Evolutionary conservation across 2,113 vertebrate species (phyloP), one percentile per base, ranked within the genome.

Genomic region (Azemiops feae): DNA sequence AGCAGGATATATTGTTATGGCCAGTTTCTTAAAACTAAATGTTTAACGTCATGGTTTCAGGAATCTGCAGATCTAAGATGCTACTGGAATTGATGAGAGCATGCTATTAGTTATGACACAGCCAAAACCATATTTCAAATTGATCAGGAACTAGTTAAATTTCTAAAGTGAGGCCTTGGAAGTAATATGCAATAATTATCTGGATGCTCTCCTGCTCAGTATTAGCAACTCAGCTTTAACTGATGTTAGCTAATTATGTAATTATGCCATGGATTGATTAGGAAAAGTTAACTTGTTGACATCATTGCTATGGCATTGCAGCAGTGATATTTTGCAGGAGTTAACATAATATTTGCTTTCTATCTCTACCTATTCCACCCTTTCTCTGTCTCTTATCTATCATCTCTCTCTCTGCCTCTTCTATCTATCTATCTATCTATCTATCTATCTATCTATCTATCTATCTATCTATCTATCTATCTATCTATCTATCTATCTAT

Each of bases 241-340:
- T 43, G 52, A 88, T 91, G 69, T 74, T 88, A 87, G 60, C 57
- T 25, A 54, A 55, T 55, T 93, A 90, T 90, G n/a, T 20, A 88
- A 91, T 88, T 55, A 88, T 88, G 22, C 43, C 88, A n/a, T 81
- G 91, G 52, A 85, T 74, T 93, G 43, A 50, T 88, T 93, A 74
- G 43, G 60, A 30, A 88, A 39, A 23, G 50, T 88, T 91, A 54
- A 87, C 30, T 54, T 69, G 11, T 16, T 64, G 47, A 54, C 27
- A 69, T 43, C 18, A 64, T 45, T 87, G 18, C 34, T 54, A 39
- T 86, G 39, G 53, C 55, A 87, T 30, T 30, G 16, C 50, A 87
- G 57, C 18, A 85, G n/a, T 43, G 88, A 91, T 88, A 18, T 45
- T 91, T 54, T 25, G 7, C 11, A 81, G 52, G 74, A 23, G 22